A percentile compares a stretch with the other conserved stretches of the same genome.
Evolutionary conservation across 2,113 vertebrate species (phyloP).

Genomic region (Eulemur rufifrons): DNA sequence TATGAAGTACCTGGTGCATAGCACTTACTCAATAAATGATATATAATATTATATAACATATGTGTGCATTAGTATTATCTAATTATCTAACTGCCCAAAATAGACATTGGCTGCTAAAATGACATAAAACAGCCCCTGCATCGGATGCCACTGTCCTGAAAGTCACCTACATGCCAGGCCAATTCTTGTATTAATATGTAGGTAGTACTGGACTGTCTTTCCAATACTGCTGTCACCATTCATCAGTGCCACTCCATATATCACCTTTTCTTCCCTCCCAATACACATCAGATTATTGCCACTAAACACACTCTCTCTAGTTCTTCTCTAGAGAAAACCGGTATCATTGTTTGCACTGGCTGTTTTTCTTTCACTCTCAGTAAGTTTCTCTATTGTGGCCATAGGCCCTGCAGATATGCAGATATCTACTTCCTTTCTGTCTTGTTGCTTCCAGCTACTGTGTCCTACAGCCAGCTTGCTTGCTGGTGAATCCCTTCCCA

Average conservation of each 20-base stretch:
- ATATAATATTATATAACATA: neutral
- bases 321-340: slow-evolving; percentile 38
- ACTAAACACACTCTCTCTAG: neutral
- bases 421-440: neutral
- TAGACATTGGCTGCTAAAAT: neutral
- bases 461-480: neutral
- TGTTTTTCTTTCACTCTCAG: slow-evolving; percentile 23
- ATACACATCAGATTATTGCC: neutral
- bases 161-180: neutral
- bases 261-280: neutral
- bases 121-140: neutral
- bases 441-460: neutral
- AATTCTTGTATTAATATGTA: neutral
- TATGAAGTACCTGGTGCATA: neutral
- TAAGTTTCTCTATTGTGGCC: neutral
- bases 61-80: neutral
- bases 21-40: neutral
- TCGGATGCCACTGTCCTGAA: neutral
- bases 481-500: neutral
- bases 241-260: neutral
- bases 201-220: neutral
- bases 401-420: neutral
- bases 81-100: neutral
- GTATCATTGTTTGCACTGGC: neutral
- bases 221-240: neutral